These are phyloP conservation scores for Rutilus rutilus DNA, from an alignment of 2,113 vertebrate species.

Conservation along the genomic window DNA sequence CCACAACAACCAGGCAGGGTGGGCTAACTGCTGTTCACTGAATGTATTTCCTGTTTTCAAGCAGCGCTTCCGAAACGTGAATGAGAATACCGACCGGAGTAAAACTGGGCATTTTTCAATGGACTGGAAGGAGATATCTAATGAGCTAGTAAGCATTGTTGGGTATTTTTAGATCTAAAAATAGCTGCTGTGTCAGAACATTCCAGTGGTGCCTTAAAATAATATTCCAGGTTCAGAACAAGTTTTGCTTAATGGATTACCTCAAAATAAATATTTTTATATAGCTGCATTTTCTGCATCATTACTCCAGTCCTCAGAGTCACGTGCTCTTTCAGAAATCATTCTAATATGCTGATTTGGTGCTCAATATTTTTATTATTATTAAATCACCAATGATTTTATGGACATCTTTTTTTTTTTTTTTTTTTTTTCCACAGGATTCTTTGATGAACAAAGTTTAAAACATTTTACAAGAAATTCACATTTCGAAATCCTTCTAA, in stretches of 20 bases:
- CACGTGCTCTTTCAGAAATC: not conserved
- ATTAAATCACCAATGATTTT: too few species aligned
- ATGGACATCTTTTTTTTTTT: too few species aligned
- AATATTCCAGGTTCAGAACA: not conserved
- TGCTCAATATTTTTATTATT: not conserved
- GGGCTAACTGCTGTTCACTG: constrained; percentile 38
- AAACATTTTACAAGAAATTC: too few species aligned
- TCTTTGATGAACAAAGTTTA: too few species aligned
- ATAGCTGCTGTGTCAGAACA: not conserved
- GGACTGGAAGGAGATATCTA: not conserved
- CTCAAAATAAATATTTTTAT: not conserved
- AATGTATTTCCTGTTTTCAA: constrained; percentile 65
- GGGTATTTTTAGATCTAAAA: not conserved
- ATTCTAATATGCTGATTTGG: not conserved
- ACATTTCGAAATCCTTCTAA: not conserved
- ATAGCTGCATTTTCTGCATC: not conserved
- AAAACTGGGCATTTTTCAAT: constrained; percentile 41
- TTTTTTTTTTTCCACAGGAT: too few species aligned
- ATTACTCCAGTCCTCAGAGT: not conserved
- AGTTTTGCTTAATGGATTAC: not conserved
- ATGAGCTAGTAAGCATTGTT: not conserved
- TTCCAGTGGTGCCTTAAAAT: not conserved
- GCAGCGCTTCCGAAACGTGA: constrained; percentile 57
- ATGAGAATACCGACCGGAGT: constrained; percentile 46
- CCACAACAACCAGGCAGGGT: constrained; percentile 45